A percentile compares a stretch with the other conserved stretches of the same genome.
Evolutionary conservation across 2,888 invertebrate genomes (phyloP).

Genomic region (Drosophila helvetica): DNA sequence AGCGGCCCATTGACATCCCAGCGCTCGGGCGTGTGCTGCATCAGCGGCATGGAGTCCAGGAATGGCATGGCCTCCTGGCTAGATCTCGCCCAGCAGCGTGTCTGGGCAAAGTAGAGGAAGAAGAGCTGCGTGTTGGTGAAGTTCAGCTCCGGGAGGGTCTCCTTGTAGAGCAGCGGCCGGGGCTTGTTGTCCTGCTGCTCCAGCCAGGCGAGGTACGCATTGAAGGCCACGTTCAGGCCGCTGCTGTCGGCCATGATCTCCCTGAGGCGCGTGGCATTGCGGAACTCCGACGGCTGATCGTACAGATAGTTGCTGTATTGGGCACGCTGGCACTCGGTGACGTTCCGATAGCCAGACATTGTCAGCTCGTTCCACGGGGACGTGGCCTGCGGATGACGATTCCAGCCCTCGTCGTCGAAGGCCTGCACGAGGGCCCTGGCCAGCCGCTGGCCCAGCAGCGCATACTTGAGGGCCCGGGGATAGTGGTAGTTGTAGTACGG

Average conservation of each 20-base stretch:
- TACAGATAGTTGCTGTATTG: conserved; percentile 76
- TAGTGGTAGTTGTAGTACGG: conserved; percentile 78
- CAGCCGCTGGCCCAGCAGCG: conserved; percentile 69
- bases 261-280: conserved; percentile 67
- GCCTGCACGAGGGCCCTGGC: conserved; percentile 69
- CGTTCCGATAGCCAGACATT: conserved; percentile 58
- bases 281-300: conserved; percentile 69
- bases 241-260: conserved; percentile 75
- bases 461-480: conserved; percentile 72
- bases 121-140: conserved; percentile 82
- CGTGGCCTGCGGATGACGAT: conserved; percentile 61
- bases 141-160: conserved; percentile 77
- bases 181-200: conserved; percentile 50
- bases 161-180: conserved; percentile 51
- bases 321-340: conserved; percentile 74
- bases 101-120: conserved; percentile 81
- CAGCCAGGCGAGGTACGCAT: conserved; percentile 79
- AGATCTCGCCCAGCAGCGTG: conserved; percentile 66
- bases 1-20: conserved; percentile 77
- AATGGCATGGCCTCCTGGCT: conserved; percentile 38
- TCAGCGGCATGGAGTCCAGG: conserved; percentile 68
- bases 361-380: conserved; percentile 66
- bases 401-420: conserved; percentile 78
- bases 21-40: conserved; percentile 70
- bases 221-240: conserved; percentile 80